Evolutionary conservation across 2,113 vertebrate species (phyloP).

Genomic region (Camelus bactrianus): DNA sequence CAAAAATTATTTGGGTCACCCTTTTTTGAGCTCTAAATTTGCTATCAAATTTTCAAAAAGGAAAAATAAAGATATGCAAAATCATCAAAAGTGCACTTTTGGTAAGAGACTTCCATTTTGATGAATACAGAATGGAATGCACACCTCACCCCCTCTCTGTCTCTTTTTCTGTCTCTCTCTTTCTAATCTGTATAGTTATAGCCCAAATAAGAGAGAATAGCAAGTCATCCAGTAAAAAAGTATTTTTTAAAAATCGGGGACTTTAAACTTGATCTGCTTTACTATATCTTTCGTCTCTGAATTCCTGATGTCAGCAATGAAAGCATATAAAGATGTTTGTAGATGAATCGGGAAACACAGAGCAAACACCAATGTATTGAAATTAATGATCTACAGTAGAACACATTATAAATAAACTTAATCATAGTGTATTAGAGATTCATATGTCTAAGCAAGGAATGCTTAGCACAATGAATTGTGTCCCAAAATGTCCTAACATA

Average conservation of each 20-base stretch:
- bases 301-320: neutral
- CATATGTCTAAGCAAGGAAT: neutral
- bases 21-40: neutral
- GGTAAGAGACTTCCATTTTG: neutral
- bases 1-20: neutral
- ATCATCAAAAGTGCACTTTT: neutral
- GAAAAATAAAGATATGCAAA: neutral
- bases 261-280: neutral
- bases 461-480: neutral
- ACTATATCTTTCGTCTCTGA: neutral
- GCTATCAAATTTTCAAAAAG: neutral
- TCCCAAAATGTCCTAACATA: neutral
- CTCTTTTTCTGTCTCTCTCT: neutral
- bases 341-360: neutral
- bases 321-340: neutral
- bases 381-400: neutral
- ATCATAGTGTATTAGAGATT: neutral
- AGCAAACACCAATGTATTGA: neutral
- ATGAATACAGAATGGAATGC: neutral
- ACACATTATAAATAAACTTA: neutral
- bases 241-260: neutral
- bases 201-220: neutral
- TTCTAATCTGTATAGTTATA: neutral
- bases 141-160: neutral
- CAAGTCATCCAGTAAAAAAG: neutral